Base-by-base conservation (phyloP, 2,888 invertebrate genomes). In the Chromoteleia sp. region DNA sequence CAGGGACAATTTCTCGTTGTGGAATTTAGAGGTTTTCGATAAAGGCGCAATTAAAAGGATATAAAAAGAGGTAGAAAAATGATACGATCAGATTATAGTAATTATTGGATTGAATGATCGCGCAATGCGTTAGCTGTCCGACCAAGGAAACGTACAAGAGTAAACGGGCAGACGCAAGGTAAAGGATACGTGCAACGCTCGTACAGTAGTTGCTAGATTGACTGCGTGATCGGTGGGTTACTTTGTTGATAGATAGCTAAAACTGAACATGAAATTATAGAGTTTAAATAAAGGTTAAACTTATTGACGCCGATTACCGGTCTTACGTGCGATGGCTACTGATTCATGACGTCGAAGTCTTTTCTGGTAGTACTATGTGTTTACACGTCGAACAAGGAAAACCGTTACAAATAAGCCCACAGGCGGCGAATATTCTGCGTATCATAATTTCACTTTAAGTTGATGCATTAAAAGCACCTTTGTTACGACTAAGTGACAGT, bases 251-350 rank as follows among this genome's bases (percentile, higher is more conserved):
- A 63, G 73, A 76, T 73, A 68, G 76, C 68, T 78, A 52, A 79
- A 73, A 68, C 63, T 45, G 19, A 71, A 63, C 67, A 68, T 79
- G 41, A 79, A 79, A 82, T 82, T 82, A 82, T 79, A 82, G 79
- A 82, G 79, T 82, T 82, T 82, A 75, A 76, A 82, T 79, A 76
- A 79, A 82, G 82, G 82, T 82, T 82, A 79, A 82, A 76, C 79
- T 73, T 76, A 73, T 76, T 79, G 82, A 79, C 82, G 76, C 68
- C 76, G 82, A 82, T 82, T 73, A 79, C 79, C 73, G 61, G 82
- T 79, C 70, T 82, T 82, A 82, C 82, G 82, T 82, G 79, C 71
- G 17, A 56, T 56, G 71, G 75, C 75, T 82, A 71, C 78, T 75
- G 78, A 82, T 78, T 82, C 73, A 71, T 54, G 65, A 71, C 29